A percentile compares a stretch with the other conserved stretches of the same genome.
Evolutionary conservation across 2,113 vertebrate genomes (phyloP).

Genomic region (Bostrychus sinensis): DNA sequence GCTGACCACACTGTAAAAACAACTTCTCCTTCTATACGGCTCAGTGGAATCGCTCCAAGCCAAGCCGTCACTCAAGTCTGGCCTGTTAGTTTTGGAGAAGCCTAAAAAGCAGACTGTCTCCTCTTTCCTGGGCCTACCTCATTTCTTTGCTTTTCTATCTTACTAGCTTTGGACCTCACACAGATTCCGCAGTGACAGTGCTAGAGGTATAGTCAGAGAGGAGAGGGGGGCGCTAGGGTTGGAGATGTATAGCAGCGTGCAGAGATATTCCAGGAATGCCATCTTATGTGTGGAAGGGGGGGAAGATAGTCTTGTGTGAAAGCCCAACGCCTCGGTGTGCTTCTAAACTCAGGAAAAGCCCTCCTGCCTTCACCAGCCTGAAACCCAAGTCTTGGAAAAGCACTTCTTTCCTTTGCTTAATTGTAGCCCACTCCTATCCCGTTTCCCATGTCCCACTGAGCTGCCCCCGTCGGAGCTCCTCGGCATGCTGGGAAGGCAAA

Average conservation of each 20-base stretch:
- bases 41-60: slow-evolving; percentile 45
- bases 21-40: slow-evolving; percentile 28
- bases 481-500: slow-evolving; percentile 73
- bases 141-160: slow-evolving; percentile 38
- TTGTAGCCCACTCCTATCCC: slow-evolving; percentile 27
- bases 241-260: slow-evolving; percentile 35
- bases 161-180: slow-evolving; percentile 27
- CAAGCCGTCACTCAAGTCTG: slow-evolving; percentile 28
- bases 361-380: slow-evolving; percentile 31
- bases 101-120: slow-evolving; percentile 10
- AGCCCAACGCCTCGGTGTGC: slow-evolving; percentile 26
- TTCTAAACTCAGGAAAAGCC: slow-evolving; percentile 46
- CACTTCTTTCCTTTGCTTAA: slow-evolving; percentile 46
- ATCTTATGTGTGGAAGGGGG: slow-evolving; percentile 51
- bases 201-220: slow-evolving; percentile 6
- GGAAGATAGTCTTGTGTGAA: slow-evolving; percentile 37
- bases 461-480: slow-evolving; percentile 50
- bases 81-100: slow-evolving; percentile 37
- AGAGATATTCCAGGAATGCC: slow-evolving; percentile 74
- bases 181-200: slow-evolving; percentile 54
- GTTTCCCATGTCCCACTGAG: slow-evolving; percentile 43
- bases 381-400: slow-evolving; percentile 59
- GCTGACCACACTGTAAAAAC: slow-evolving; percentile 65
- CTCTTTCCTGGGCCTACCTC: slow-evolving; percentile 11
- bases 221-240: slow-evolving; percentile 4